Evolutionary conservation across 2,113 vertebrate species (phyloP).

Genomic region (Aleadryas rufinucha): DNA sequence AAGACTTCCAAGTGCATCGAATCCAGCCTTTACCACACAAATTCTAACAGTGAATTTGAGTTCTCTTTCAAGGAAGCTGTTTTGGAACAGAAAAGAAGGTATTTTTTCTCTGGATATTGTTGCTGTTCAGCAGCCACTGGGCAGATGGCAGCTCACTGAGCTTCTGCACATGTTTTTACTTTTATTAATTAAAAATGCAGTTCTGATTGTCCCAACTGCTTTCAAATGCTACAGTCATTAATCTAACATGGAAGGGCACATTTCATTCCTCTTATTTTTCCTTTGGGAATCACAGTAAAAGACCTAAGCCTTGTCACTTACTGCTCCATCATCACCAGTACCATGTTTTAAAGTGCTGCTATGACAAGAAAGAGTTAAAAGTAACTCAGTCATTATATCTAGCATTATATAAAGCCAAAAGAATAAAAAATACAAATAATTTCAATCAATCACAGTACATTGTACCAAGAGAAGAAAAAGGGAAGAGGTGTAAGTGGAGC

Average conservation of each 20-base stretch:
- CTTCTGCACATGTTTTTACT: background rate
- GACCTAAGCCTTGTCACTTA: background rate
- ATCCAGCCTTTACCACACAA: background rate
- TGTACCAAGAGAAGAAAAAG: background rate
- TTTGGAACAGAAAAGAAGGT: background rate
- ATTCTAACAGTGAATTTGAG: background rate
- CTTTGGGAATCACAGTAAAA: background rate
- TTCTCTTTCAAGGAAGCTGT: background rate
- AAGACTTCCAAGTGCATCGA: background rate
- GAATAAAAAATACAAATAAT: background rate
- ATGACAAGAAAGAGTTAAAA: background rate
- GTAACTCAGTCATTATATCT: background rate
- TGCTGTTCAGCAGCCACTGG: background rate
- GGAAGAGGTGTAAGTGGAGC: background rate
- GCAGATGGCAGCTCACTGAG: background rate
- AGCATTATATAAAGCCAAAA: background rate
- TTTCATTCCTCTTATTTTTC: background rate
- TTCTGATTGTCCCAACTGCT: background rate
- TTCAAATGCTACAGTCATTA: background rate
- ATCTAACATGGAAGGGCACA: background rate
- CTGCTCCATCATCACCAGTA: background rate
- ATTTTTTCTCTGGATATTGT: background rate
- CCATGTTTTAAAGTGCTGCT: background rate
- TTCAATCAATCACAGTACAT: background rate
- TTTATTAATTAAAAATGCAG: background rate